A percentile compares a stretch with the other conserved stretches of the same genome.
phyloP scores from a whole-genome alignment of 2,113 vertebrate species.

The Mustelus asterias region DNA sequence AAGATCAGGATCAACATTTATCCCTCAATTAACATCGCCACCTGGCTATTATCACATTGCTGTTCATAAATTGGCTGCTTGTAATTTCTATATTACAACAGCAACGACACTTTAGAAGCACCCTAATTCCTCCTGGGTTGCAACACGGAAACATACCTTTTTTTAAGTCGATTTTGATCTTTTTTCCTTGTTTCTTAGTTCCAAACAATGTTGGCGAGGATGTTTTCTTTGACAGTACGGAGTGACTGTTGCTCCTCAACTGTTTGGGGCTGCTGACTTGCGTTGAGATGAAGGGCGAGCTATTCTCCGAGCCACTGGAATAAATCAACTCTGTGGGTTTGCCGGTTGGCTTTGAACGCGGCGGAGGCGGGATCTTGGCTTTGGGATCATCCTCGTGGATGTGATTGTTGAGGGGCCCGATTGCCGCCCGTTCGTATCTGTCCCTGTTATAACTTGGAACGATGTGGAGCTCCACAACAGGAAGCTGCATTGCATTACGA shows the following conservation, averaged over 20 bases:
- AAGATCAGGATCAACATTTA: neutral
- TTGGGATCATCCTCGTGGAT: slow-evolving; percentile 58
- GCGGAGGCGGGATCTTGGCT: slow-evolving; percentile 61
- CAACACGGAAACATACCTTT: slow-evolving; percentile 67
- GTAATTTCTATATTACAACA: neutral
- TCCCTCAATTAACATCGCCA: neutral
- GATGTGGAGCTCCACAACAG: slow-evolving; percentile 67
- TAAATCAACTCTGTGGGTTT: slow-evolving; percentile 53
- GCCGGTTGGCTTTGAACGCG: slow-evolving; percentile 62
- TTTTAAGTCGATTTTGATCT: slow-evolving; percentile 84
- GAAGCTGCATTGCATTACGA: slow-evolving; percentile 82
- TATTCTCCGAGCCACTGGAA: slow-evolving; percentile 46
- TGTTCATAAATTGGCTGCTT: neutral
- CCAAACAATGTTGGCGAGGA: slow-evolving; percentile 65
- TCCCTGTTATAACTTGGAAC: slow-evolving; percentile 73
- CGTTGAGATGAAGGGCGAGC: slow-evolving; percentile 42
- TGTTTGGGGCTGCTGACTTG: slow-evolving; percentile 53
- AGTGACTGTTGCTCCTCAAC: slow-evolving; percentile 52
- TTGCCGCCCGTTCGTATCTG: slow-evolving; percentile 78
- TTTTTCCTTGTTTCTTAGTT: slow-evolving; percentile 76
- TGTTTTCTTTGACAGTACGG: slow-evolving; percentile 57
- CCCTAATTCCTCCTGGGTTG: neutral
- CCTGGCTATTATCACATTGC: neutral
- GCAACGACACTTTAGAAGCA: neutral
- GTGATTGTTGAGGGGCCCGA: slow-evolving; percentile 64